A percentile compares a stretch with the other conserved stretches of the same genome.
These are phyloP conservation scores for Pseudochromis fuscus DNA, from an alignment of 2,797 vertebrate genomes.

Conservation along the genomic window DNA sequence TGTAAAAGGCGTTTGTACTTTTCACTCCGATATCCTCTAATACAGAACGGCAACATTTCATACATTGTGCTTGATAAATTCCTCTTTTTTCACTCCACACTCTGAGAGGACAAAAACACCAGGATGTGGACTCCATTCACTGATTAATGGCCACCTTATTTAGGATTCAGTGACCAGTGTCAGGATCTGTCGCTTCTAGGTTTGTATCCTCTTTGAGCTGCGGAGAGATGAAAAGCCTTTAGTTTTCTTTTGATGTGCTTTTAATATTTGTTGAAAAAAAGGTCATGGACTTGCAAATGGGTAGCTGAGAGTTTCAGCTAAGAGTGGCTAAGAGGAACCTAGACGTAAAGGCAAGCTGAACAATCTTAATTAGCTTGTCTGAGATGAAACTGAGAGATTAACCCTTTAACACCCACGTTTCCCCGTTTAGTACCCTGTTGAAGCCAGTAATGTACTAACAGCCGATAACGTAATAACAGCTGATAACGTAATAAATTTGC, in stretches of 20 bases:
- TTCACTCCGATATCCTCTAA: background rate
- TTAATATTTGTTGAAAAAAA: conserved; percentile 8
- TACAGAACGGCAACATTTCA: background rate
- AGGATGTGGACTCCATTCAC: conserved; percentile 3
- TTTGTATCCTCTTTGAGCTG: conserved; percentile 6
- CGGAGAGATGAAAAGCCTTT: conserved; percentile 1
- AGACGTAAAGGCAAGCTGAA: background rate
- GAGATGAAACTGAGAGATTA: background rate
- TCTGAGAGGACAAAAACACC: background rate
- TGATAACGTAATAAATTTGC: too few species aligned
- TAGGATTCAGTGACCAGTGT: conserved; percentile 4
- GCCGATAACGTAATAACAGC: too few species aligned
- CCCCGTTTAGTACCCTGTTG: background rate
- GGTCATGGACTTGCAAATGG: background rate
- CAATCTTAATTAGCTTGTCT: background rate
- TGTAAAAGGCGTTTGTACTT: background rate
- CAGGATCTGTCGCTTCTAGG: background rate
- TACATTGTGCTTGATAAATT: background rate
- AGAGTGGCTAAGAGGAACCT: background rate
- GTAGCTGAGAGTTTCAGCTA: background rate
- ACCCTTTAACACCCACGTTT: background rate
- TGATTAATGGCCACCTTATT: background rate
- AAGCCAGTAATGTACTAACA: too few species aligned
- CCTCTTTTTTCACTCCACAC: background rate
- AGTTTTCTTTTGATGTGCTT: conserved; percentile 10